phyloP scores from a whole-genome alignment of 2,113 vertebrate species.

The Murina feae region DNA sequence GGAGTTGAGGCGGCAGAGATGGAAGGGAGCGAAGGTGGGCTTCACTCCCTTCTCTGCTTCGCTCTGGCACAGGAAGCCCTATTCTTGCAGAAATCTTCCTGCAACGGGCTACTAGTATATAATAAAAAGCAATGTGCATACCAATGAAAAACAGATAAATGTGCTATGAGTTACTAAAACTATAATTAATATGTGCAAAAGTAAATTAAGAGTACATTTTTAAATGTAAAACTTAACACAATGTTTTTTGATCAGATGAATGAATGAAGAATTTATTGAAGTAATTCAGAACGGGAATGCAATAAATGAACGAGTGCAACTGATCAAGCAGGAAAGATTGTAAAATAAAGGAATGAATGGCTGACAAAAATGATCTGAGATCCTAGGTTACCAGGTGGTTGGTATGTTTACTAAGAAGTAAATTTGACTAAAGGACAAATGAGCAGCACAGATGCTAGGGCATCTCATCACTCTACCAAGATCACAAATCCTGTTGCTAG shows the following conservation, averaged over 20 bases:
- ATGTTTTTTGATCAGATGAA: neutral
- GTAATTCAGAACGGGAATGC: neutral
- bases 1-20: too few relatives aligned
- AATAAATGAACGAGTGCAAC: neutral
- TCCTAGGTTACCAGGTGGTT: neutral
- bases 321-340: neutral
- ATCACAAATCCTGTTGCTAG: neutral
- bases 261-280: neutral
- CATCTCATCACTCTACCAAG: neutral
- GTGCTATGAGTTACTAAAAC: neutral
- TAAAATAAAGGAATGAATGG: neutral
- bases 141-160: neutral
- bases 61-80: too few relatives aligned
- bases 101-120: too few relatives aligned
- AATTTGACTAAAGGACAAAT: neutral
- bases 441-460: neutral
- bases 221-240: neutral
- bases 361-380: neutral
- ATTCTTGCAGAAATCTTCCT: too few relatives aligned
- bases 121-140: neutral
- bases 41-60: too few relatives aligned
- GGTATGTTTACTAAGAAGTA: neutral
- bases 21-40: too few relatives aligned
- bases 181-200: neutral
- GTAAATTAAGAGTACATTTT: constrained; percentile 4